Base-by-base conservation (phyloP, 2,113 vertebrate species). In the Rhinogobius similis region DNA sequence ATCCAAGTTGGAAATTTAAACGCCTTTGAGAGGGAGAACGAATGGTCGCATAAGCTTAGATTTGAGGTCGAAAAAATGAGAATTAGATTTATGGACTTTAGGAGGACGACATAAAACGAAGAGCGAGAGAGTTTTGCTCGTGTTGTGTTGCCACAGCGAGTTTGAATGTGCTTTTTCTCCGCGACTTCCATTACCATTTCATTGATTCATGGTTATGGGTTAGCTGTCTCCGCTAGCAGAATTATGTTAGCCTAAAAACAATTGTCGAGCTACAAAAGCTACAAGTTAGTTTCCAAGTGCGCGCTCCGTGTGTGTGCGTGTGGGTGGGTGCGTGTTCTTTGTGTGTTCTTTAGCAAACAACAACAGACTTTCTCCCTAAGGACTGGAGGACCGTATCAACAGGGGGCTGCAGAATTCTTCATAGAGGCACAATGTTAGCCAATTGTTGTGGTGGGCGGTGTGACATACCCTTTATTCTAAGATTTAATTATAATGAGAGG, bases 171-270 rank as follows among this genome's bases (percentile, higher is more conserved):
- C 55, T 65, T 24, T 46, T 5, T 10, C 76, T 72, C 82, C 7
- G 43, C 66, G 79, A 75, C 75, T 87, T 58, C 80, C 84, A 87
- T 88, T 86, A 88, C 79, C 84, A 81, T 88, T 78, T 74, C 77
- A 76, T 75, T 90, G 86, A 89, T 87, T 89, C 87, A 87, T 85
- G 76, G 78, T 87, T 86, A 88, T 88, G 84, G 79, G 43, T 82
- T 84, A 41, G 89, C 84, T 84, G 87, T 82, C 86, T 87, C 58
- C 39, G 71, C 74, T 67, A 72, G 83, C 83, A 81, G 69, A 89
- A 86, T 79, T 69, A 86, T 88, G 81, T 85, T 81, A 78, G 77
- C 63, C 80, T 86, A 71, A 85, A 87, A 89, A 88, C 86, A 89
- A 89, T 90, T 89, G 88, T 81, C 82, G 79, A 82, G 81, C 88